Base-by-base conservation (phyloP, 2,113 vertebrate species). In the Psilopsiagon aymara region DNA sequence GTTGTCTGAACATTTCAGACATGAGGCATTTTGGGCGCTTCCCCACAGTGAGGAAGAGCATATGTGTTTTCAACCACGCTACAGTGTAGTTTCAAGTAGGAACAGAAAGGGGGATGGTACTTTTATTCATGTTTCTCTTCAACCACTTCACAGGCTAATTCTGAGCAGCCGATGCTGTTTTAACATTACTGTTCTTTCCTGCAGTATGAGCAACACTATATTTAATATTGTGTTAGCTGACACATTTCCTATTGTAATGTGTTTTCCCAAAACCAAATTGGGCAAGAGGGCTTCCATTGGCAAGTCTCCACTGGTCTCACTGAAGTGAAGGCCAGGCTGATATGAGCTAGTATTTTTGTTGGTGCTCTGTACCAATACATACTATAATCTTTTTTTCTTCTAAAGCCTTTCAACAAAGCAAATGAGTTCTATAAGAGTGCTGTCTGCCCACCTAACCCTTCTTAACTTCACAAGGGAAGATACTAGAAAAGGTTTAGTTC, bases 1-100 rank as follows among this genome's bases (percentile, higher is more conserved):
- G 35, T 66, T 92, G 59, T 82, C 91, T 85, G 78, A 76, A 52
- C 46, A 53, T 76, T 93, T 90, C 85, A 88, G 63, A 79, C 74
- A 41, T 6, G 23, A 93, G 25, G 25, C 41, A 35, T 77, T 92
- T 93, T 29, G 55, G 20, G 31, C 17, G 57, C 8, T 71, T 89
- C 57, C 33, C 51, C 13, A 39, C 47, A 80, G 49, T 93, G 78
- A 82, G 63, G 94, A 91, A 85, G 52, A 86, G 20, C 53, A 44
- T 46, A 11, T 23, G 33, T 90, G 15, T 87, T 85, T 93, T 82
- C 55, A 85, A n/a, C 67, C 90, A 60, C 13, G 20, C 18, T 73
- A 31, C 31, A 18, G 68, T 52, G n/a, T 79, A 91, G 74, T 91
- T 92, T 95, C 82, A 80, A 83, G 53, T 12, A 77, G 82, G 53